Percentiles rank a stretch among this genome's conserved stretches.
Evolutionary conservation across 2,113 vertebrate genomes (phyloP).

Genomic region (Zapornia atra): DNA sequence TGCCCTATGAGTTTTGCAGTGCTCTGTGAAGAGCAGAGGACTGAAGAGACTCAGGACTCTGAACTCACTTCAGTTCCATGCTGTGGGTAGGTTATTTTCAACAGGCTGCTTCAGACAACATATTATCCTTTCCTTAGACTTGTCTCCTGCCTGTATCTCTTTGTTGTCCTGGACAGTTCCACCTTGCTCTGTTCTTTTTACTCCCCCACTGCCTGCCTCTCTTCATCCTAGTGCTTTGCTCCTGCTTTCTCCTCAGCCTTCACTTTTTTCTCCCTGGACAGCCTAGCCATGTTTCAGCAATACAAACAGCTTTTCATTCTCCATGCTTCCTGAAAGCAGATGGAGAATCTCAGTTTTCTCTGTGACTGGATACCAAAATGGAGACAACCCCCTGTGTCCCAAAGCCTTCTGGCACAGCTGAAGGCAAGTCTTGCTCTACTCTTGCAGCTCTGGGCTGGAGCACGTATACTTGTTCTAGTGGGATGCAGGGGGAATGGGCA

Average conservation of each 20-base stretch:
- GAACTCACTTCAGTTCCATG: not conserved
- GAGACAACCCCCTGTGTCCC: not conserved
- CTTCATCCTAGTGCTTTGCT: not conserved
- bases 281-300: slow-evolving; percentile 14
- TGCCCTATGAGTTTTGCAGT: not conserved
- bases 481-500: no score
- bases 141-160: not conserved
- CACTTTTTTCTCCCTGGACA: not conserved
- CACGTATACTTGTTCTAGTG: not conserved
- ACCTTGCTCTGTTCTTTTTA: not conserved
- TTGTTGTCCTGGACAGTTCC: not conserved
- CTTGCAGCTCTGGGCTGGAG: not conserved
- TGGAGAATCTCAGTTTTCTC: slow-evolving; percentile 23
- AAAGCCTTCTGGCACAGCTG: not conserved
- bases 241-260: not conserved
- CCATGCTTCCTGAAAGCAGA: slow-evolving; percentile 30
- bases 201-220: not conserved
- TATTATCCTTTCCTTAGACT: not conserved
- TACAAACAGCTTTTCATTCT: slow-evolving; percentile 4
- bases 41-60: not conserved
- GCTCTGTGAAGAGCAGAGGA: not conserved
- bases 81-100: not conserved
- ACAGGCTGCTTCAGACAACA: not conserved
- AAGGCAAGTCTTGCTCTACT: not conserved
- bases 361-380: not conserved